These are phyloP conservation scores for Pitangus sulphuratus DNA, from an alignment of 2,797 vertebrate genomes.

Conservation along the genomic window DNA sequence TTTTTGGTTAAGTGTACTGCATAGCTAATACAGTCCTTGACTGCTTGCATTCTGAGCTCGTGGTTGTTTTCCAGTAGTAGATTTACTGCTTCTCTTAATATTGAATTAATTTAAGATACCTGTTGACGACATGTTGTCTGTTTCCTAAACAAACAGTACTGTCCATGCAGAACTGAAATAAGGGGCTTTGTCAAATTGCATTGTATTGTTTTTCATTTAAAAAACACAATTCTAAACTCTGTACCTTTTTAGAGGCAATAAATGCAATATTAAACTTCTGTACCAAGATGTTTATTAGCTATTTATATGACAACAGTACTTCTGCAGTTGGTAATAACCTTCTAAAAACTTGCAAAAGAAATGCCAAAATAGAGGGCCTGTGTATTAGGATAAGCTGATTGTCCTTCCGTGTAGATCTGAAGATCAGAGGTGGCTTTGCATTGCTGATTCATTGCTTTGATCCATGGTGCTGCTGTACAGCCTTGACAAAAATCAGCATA, in stretches of 20 bases:
- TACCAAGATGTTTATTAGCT: background rate
- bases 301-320: background rate
- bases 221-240: background rate
- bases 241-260: background rate
- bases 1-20: background rate
- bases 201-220: constrained; percentile 31
- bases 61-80: background rate
- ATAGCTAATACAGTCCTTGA: background rate
- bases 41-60: background rate
- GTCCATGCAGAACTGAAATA: background rate
- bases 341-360: background rate
- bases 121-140: background rate
- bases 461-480: background rate
- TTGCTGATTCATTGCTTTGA: background rate
- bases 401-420: background rate
- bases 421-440: background rate
- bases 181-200: background rate
- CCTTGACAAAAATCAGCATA: background rate
- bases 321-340: background rate
- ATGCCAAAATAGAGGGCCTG: background rate
- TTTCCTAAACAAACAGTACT: background rate
- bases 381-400: background rate
- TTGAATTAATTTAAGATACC: background rate
- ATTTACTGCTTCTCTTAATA: background rate
- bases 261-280: background rate